Base-by-base conservation (phyloP, 2,888 invertebrate species). In the Athetis lepigone region DNA sequence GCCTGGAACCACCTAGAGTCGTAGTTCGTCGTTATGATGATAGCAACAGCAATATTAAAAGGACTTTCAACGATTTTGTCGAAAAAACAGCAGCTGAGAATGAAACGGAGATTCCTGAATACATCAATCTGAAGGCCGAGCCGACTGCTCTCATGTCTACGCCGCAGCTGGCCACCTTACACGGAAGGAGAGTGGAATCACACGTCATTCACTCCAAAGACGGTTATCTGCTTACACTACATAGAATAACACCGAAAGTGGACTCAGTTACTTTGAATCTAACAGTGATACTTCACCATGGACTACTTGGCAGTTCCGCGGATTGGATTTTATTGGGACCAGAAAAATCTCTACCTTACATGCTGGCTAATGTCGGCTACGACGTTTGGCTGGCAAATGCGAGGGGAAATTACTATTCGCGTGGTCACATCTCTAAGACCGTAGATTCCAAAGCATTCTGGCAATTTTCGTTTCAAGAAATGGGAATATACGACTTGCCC, bases 331-430 rank as follows among this genome's bases (percentile, higher is more conserved):
- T 93, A 58, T 79, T 90, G n/a, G 93, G 92, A 36, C 77, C 90
- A 1, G 72, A 80, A 47, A 86, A 89, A 59, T 90, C 92, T 5
- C 82, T 93, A n/a, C 90, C 92, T 0, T 93, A 92, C 56, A 71
- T 91, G 2, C 67, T 97, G 89, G 92, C 95, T 89, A 91, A 97
- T 66, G 88, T 88, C 2, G 95, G 96, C 0, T 95, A 95, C 67
- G 96, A 96, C 59, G 95, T 96, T 2, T 97, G 93, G 97, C 95
- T 91, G 95, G 89, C 91, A 9, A 96, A 96, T 47, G 88, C 91
- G 0, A 87, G 92, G 83, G 93, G 93, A 0, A 93, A 91, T 65
- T 85, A 86, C 64, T 93, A 92, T 68, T 93, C 92, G 0, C 85
- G 89, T 40, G 87, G 85, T 5, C 92, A 92, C 68, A 56, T 78